A percentile compares a stretch with the other conserved stretches of the same genome.
These are phyloP conservation scores for Buphagus erythrorhynchus DNA, from an alignment of 2,797 vertebrate genomes.

Conservation along the genomic window DNA sequence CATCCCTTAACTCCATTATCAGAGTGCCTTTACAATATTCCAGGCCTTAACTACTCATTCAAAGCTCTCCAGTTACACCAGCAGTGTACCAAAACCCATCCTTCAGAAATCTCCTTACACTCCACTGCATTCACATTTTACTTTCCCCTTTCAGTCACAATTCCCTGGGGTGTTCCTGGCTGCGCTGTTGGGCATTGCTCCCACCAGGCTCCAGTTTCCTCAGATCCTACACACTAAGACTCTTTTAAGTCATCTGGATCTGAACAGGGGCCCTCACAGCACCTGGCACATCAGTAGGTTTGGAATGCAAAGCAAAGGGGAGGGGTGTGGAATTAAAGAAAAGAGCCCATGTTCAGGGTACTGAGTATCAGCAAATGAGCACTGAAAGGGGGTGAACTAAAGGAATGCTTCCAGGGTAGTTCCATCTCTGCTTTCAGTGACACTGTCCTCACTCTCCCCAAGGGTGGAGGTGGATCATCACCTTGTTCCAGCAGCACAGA, in stretches of 20 bases:
- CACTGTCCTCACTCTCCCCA: neutral
- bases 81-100: neutral
- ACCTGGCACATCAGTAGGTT: neutral
- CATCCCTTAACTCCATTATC: neutral
- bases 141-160: neutral
- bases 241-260: neutral
- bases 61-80: neutral
- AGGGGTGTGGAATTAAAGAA: neutral
- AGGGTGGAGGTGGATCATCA: neutral
- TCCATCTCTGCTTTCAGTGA: neutral
- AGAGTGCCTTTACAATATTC: neutral
- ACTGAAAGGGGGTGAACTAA: neutral
- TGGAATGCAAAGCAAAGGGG: neutral
- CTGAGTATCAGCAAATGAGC: neutral
- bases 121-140: neutral
- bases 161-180: neutral
- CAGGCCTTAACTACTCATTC: neutral
- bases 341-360: neutral
- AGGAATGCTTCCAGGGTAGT: neutral
- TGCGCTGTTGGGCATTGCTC: fast-evolving
- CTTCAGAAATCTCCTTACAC: neutral
- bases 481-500: neutral
- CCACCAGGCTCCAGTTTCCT: neutral
- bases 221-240: neutral
- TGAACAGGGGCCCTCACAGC: neutral